Percentiles rank a stretch among this genome's conserved stretches.
phyloP scores from a whole-genome alignment of 2,888 invertebrate genomes.

The Rhagophthalmus giganteus region DNA sequence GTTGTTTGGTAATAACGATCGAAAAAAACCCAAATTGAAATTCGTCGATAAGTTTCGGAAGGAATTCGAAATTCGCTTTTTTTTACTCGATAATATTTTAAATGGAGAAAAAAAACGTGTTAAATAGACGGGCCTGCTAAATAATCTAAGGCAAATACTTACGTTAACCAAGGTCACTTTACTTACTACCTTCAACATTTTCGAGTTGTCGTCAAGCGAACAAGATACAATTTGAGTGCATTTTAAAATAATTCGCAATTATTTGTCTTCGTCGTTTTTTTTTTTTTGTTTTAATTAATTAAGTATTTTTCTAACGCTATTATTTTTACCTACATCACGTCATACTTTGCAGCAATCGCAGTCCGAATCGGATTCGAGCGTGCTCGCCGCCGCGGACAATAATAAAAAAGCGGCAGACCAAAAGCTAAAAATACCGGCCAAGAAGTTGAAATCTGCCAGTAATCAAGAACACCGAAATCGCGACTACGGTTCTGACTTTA shows the following conservation, averaged over 20 bases:
- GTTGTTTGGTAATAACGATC: no score
- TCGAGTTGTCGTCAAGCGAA: constrained; percentile 14
- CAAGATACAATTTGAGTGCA: constrained; percentile 3
- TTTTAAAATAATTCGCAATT: constrained; percentile 9
- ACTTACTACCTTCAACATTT: constrained; percentile 1
- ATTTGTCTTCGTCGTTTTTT: constrained; percentile 4
- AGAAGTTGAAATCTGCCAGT: constrained; percentile 37
- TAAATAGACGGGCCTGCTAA: constrained; percentile 1
- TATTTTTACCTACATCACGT: constrained; percentile 30
- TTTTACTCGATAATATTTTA: no score
- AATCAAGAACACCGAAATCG: constrained; percentile 34
- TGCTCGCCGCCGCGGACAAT: constrained; percentile 28
- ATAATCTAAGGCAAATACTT: constrained; percentile 7
- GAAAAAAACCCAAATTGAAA: no score
- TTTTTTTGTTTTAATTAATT: constrained; percentile 1
- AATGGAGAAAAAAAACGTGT: neutral
- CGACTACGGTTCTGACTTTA: constrained; percentile 56
- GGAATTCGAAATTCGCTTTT: no score
- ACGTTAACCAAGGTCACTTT: constrained; percentile 22
- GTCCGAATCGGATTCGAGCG: constrained; percentile 33
- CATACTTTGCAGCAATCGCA: constrained; percentile 35
- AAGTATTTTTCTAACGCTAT: constrained; percentile 12
- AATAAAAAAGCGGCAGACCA: constrained; percentile 33
- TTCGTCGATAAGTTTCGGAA: no score
- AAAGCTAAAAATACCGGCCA: constrained; percentile 37